Evolutionary conservation across 2,113 vertebrate genomes (phyloP).

Genomic region (Neodontobutis hainanensis): DNA sequence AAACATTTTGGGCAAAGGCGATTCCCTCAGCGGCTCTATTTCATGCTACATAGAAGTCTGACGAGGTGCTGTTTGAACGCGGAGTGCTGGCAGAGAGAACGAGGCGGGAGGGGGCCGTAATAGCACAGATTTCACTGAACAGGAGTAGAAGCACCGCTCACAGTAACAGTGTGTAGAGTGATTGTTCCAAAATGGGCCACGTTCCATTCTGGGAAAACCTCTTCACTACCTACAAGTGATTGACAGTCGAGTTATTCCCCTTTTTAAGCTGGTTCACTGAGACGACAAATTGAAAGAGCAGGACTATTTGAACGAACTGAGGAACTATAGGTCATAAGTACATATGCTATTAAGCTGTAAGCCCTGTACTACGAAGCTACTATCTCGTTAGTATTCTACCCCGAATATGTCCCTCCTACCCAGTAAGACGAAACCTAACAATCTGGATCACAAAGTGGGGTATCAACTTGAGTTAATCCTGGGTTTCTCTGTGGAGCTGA

Average conservation of each 20-base stretch:
- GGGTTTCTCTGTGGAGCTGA: too few relatives aligned
- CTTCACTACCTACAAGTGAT: slow-evolving; percentile 12
- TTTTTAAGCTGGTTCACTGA: slow-evolving; percentile 21
- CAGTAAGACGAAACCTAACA: too few relatives aligned
- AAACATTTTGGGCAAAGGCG: slow-evolving; percentile 44
- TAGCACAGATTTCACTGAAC: slow-evolving; percentile 33
- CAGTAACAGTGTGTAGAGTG: slow-evolving; percentile 16
- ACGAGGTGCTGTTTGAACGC: slow-evolving; percentile 38
- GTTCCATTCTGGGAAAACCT: slow-evolving; percentile 27
- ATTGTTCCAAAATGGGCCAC: slow-evolving; percentile 42
- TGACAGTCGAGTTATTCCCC: slow-evolving; percentile 6
- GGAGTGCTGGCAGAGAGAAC: slow-evolving; percentile 20
- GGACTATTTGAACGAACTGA: background rate
- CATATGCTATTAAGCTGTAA: too few relatives aligned
- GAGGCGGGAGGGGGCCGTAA: slow-evolving; percentile 20
- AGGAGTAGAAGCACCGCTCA: slow-evolving; percentile 26
- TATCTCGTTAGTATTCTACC: too few relatives aligned
- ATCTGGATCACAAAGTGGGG: too few relatives aligned
- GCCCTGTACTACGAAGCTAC: too few relatives aligned
- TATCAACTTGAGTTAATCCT: too few relatives aligned
- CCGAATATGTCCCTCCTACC: too few relatives aligned
- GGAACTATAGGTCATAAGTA: too few relatives aligned
- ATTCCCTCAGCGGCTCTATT: slow-evolving; percentile 46
- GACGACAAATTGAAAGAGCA: background rate
- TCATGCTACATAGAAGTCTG: slow-evolving; percentile 46